Conservation (phyloP, 2,113 vertebrate species). For the Varanus komodoensis region DNA sequence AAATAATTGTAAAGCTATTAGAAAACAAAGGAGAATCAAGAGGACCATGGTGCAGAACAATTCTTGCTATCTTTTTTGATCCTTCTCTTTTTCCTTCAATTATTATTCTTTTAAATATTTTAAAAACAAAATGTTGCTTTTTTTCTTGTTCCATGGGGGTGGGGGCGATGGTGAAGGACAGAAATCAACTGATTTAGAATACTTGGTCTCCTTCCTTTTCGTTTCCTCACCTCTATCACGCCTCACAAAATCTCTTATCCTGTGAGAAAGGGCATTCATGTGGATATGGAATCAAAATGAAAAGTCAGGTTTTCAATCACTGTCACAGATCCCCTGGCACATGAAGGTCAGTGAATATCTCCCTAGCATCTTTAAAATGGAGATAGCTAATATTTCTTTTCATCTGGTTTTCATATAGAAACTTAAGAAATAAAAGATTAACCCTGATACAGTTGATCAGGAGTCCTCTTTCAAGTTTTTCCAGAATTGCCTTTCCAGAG, state of each 20-base stretch:
- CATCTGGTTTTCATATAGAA: not conserved
- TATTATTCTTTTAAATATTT: not conserved
- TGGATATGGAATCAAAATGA: not conserved
- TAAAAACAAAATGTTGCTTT: conserved; percentile 13
- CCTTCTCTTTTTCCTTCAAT: not conserved
- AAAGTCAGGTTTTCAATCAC: not conserved
- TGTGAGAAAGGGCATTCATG: not conserved
- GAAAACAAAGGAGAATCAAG: conserved; percentile 16
- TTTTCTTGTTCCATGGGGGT: conserved; percentile 9
- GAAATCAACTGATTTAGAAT: not conserved
- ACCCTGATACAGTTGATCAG: not conserved
- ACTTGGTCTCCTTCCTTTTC: not conserved
- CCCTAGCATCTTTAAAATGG: not conserved
- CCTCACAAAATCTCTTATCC: not conserved
- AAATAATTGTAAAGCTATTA: conserved; percentile 51
- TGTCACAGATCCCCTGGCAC: not conserved
- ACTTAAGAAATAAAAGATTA: not conserved
- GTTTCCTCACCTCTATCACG: not conserved
- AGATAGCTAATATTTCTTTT: not conserved
- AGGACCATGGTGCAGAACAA: not conserved
- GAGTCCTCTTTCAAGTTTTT: conserved; percentile 1
- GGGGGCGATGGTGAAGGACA: not conserved
- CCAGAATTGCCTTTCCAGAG: not conserved
- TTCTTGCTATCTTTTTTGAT: conserved; percentile 19
- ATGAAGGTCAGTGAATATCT: conserved; percentile 18